phyloP scores from a whole-genome alignment of 2,113 vertebrate genomes.

The Thermophis baileyi region DNA sequence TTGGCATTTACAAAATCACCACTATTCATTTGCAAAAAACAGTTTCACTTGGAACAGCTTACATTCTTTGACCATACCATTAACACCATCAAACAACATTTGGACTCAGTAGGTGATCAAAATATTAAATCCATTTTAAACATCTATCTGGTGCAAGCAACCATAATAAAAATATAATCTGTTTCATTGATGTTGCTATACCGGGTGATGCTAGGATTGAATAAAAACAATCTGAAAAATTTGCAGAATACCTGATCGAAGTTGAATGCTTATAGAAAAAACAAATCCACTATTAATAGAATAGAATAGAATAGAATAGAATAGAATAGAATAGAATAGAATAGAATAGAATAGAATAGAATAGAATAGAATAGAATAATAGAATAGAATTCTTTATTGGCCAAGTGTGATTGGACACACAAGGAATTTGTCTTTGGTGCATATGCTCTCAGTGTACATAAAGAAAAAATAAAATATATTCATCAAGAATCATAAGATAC shows the following conservation, averaged over 20 bases:
- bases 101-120: background rate
- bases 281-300: background rate
- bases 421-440: too few species aligned
- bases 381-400: too few species aligned
- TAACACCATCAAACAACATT: background rate
- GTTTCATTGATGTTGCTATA: background rate
- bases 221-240: background rate
- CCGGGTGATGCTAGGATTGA: background rate
- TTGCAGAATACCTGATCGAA: background rate
- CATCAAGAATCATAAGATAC: too few species aligned
- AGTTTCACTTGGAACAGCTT: background rate
- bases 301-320: too few species aligned
- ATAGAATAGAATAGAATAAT: too few species aligned
- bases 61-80: background rate
- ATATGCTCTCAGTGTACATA: too few species aligned
- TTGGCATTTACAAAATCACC: background rate
- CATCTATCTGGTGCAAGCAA: background rate
- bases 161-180: background rate
- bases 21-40: background rate
- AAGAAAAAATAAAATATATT: too few species aligned
- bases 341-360: too few species aligned
- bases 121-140: background rate
- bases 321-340: too few species aligned
- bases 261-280: background rate
- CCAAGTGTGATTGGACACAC: too few species aligned